Evolutionary conservation across 2,888 invertebrate genomes (phyloP), one percentile per base, ranked within the genome.

Genomic region (Drosophila anomalata): DNA sequence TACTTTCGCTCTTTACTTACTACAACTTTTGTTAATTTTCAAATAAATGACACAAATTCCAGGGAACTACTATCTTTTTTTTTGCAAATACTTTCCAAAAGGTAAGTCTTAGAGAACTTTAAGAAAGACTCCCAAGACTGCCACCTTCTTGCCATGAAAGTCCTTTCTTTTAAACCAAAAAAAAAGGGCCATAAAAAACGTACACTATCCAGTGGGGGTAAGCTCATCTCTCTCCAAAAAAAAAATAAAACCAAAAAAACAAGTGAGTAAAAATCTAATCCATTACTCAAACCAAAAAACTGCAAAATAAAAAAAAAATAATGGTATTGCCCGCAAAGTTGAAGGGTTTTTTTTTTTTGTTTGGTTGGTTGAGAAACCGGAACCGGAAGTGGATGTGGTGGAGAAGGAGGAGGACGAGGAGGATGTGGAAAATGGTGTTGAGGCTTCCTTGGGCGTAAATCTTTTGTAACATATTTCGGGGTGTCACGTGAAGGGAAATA

Each of bases 241-340:
- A 17, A 17, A 48, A 41, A 17, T 17, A 17, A 17, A 17, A 17
- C 17, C 17, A 17, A 17, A 44, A 20, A 44, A 31, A 9, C 53
- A 86, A 87, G 87, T 77, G 71, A 77, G 84, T 76, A 84, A 83
- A 77, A 88, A 85, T 81, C 87, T 85, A 85, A 85, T 85, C 85
- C 85, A 85, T 85, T 85, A 85, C 88, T 85, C 85, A 85, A 87
- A 88, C 83, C 88, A 72, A 67, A 74, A 86, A 67, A 73, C 22
- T 5, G 22, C 22, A 65, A 60, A 14, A 75, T 65, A 75, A 78
- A 14, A 75, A 67, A 75, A 78, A 80, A 81, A 68, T 84, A 87
- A 82, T 80, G 81, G 70, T 54, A 60, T 62, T 31, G 52, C 66
- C 58, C 61, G 47, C 22, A 26, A 36, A 48, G 36, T 36, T 6